Conservation (phyloP, 2,113 vertebrate genomes). For the Nycticryphes semicollaris region DNA sequence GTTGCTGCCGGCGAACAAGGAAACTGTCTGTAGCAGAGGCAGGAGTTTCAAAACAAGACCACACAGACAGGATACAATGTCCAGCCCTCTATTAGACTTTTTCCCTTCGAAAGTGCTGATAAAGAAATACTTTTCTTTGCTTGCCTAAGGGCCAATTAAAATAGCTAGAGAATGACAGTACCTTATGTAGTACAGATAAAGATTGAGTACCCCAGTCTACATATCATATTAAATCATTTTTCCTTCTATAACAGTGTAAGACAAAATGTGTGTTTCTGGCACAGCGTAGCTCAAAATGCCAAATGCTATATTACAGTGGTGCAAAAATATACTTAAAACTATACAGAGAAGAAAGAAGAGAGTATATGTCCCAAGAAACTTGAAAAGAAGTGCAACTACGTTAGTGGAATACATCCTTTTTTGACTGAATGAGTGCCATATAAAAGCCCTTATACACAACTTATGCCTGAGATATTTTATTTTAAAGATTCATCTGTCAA, state of each 20-base stretch:
- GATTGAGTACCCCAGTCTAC: not conserved
- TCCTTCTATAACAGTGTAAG: not conserved
- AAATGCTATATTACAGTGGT: not conserved
- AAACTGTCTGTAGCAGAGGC: not conserved
- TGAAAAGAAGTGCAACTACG: not conserved
- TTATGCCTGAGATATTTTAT: not conserved
- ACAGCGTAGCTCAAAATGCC: not conserved
- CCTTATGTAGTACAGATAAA: not conserved
- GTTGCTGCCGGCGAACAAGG: not conserved
- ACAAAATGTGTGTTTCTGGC: not conserved
- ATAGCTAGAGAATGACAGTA: not conserved
- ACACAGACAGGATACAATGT: not conserved
- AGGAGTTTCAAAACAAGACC: not conserved
- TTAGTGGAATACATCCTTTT: not conserved
- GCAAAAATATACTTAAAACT: not conserved
- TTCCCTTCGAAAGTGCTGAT: not conserved
- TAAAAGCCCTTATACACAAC: not conserved
- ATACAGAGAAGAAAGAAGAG: not conserved
- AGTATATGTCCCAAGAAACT: not conserved
- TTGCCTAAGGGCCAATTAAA: not conserved
- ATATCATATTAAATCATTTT: not conserved
- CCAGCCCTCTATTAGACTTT: not conserved
- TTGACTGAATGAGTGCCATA: not conserved
- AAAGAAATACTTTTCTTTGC: not conserved
- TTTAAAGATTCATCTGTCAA: not conserved